phyloP scores from a whole-genome alignment of 2,888 invertebrate species.

The Teinopalpus imperialis region DNA sequence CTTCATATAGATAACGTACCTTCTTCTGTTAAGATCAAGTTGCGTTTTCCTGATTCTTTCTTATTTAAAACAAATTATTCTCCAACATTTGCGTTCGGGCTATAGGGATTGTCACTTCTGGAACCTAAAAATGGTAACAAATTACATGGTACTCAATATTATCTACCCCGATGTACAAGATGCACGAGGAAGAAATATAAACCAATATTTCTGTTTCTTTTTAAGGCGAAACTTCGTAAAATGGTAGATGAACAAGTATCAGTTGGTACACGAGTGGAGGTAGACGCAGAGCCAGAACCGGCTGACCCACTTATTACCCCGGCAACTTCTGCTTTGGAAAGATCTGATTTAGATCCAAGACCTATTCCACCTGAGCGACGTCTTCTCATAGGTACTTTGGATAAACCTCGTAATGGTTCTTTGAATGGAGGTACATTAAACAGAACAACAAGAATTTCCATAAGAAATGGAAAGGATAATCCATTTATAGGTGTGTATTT shows the following conservation, averaged over 20 bases:
- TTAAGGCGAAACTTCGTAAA: constrained; percentile 90
- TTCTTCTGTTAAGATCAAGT: too few species aligned
- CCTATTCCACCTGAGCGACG: constrained; percentile 68
- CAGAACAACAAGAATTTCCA: constrained; percentile 61
- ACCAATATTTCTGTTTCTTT: too few species aligned
- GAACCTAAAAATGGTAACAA: too few species aligned
- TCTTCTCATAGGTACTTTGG: constrained; percentile 69
- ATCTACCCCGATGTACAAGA: too few species aligned
- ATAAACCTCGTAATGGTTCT: constrained; percentile 70
- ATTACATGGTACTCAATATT: too few species aligned
- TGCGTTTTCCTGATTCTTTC: too few species aligned
- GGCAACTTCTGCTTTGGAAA: constrained; percentile 67
- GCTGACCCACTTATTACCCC: constrained; percentile 81
- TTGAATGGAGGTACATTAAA: constrained; percentile 68
- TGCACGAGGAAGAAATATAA: too few species aligned
- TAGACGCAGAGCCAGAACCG: constrained; percentile 69
- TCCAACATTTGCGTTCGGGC: too few species aligned
- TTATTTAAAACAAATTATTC: too few species aligned
- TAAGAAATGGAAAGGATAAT: constrained; percentile 75
- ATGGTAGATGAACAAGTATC: constrained; percentile 95
- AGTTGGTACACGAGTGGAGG: constrained; percentile 84
- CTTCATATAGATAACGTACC: too few species aligned
- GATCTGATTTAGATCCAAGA: constrained; percentile 58
- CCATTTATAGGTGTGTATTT: constrained; percentile 69
- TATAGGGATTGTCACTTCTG: too few species aligned